Percentiles rank a stretch among this genome's conserved stretches.
phyloP scores from a whole-genome alignment of 1,140 invertebrate species.

The Drosophila tani region DNA sequence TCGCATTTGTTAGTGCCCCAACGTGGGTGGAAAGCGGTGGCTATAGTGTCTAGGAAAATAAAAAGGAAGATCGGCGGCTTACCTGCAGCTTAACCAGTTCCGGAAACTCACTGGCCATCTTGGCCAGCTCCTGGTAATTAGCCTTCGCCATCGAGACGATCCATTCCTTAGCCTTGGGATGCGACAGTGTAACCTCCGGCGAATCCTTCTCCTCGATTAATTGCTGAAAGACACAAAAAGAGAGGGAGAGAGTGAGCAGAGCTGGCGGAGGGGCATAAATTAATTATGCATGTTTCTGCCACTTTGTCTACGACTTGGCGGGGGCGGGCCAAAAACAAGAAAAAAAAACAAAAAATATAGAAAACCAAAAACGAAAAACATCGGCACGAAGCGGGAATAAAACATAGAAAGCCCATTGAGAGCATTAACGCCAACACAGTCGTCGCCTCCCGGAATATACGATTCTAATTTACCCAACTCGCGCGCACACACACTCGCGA shows the following conservation, averaged over 20 bases:
- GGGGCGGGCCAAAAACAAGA: constrained; percentile 30
- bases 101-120: constrained; percentile 92
- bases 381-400: constrained; percentile 67
- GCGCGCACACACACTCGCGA: constrained; percentile 27
- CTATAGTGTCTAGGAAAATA: not conserved
- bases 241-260: not conserved
- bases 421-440: constrained; percentile 80
- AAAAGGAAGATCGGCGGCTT: constrained; percentile 72
- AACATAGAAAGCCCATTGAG: constrained; percentile 83
- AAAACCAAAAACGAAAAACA: constrained; percentile 50
- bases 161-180: constrained; percentile 93
- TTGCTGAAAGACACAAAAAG: constrained; percentile 62
- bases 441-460: constrained; percentile 65
- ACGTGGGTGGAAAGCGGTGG: constrained; percentile 4
- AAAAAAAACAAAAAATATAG: constrained; percentile 20
- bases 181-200: constrained; percentile 73
- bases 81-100: constrained; percentile 93
- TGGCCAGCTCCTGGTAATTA: constrained; percentile 93
- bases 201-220: constrained; percentile 79
- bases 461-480: constrained; percentile 48
- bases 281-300: constrained; percentile 78
- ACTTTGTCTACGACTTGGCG: constrained; percentile 55
- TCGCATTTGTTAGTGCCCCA: constrained; percentile 72
- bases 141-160: constrained; percentile 92
- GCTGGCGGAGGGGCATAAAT: constrained; percentile 65